Evolutionary conservation across 1,140 invertebrate genomes (phyloP), one percentile per base, ranked within the genome.

Genomic region (Drosophila ananassae): DNA sequence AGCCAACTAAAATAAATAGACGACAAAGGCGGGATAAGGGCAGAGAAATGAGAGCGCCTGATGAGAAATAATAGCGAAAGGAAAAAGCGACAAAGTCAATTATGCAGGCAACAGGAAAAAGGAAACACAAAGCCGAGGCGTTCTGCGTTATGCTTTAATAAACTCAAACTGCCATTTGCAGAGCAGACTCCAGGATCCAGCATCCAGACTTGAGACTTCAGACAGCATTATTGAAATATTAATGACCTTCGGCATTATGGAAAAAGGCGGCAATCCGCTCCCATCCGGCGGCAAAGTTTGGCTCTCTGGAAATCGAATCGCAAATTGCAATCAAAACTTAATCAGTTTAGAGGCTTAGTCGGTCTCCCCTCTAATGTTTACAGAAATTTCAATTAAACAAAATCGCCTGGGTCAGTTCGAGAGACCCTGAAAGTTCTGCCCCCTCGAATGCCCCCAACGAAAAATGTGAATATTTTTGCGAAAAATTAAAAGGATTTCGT

Each of bases 241-340:
- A 87, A 87, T 87, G 82, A 87, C 62, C 73, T 85, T 64, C 71
- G 50, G 76, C 78, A 82, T 75, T 80, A 75, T 75, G 66, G 34
- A 77, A 81, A 77, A 73, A 53, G 32, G 55, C 61, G 52, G 53
- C n/a, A 10, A 5, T 5, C 10, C 2, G 13, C 22, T 51, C 34
- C n/a, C 58, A 44, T 25, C 56, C 24, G 61, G 37, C 67, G 56
- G 68, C 64, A 72, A 85, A 85, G 78, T 87, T 87, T 87, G 41
- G 47, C 41, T 28, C 64, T 66, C 57, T 73, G 48, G 59, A 85
- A 82, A 85, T 87, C 78, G 82, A 85, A 85, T 85, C 80, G 77
- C 56, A 77, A 85, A 75, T 85, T 79, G 82, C 78, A 89, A 87
- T 87, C 83, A 87, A 82, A 87, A 82, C 83, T 87, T 87, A 87